Conservation (phyloP, 2,797 vertebrate species). For the Acrossocheilus fasciatus region DNA sequence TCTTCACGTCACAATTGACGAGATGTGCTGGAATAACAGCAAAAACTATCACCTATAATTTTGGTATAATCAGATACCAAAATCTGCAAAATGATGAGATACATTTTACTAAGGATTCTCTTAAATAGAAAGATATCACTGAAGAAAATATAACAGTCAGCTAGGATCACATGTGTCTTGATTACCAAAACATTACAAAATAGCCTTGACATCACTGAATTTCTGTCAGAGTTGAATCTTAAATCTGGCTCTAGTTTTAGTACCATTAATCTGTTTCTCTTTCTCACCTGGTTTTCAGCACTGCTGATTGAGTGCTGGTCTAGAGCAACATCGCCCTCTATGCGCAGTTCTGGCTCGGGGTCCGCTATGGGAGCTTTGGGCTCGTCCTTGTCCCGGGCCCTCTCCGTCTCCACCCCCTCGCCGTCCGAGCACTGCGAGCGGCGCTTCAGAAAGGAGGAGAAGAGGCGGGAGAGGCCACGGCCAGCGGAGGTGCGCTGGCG, state of each 20-base stretch:
- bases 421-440: conserved; percentile 90
- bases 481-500: conserved; percentile 79
- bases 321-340: conserved; percentile 86
- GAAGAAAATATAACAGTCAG: no score
- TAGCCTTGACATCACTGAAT: no score
- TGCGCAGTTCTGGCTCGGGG: conserved; percentile 92
- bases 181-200: background rate
- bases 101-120: no score
- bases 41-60: no score
- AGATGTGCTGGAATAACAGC: no score
- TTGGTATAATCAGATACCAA: no score
- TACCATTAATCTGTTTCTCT: background rate
- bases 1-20: no score
- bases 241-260: background rate
- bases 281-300: conserved; percentile 89
- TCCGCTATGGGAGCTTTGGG: conserved; percentile 96
- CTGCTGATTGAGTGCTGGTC: conserved; percentile 96
- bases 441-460: conserved; percentile 93
- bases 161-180: no score
- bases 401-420: conserved; percentile 74
- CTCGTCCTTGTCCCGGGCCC: conserved; percentile 68
- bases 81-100: no score
- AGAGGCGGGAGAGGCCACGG: conserved; percentile 90
- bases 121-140: no score
- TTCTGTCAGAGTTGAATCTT: background rate